Evolutionary conservation across 2,888 invertebrate species (phyloP), one percentile per base, ranked within the genome.

Genomic region (Hyles lineata): DNA sequence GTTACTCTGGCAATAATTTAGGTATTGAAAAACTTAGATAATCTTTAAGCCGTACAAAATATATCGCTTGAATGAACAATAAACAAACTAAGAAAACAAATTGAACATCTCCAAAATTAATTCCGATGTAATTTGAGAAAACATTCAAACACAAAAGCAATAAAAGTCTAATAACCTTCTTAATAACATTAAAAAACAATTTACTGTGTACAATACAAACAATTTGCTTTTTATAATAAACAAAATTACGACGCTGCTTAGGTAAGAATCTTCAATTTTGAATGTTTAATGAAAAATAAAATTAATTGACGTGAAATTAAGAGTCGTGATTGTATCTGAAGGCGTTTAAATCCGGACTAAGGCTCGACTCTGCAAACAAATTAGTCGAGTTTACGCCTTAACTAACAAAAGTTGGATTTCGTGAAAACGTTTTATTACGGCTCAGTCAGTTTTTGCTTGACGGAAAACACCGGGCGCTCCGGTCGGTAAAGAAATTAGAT

Each of bases 241-340:
- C 77, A 79, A 78, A 78, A 83, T 82, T 78, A 81, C 78, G 78
- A 78, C 79, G 79, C 74, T 71, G 70, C 74, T 52, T 79, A 78
- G 77, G 74, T 77, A 77, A 77, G 80, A 77, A 80, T 74, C 76
- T 78, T 78, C 78, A 78, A 75, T 78, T 82, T 82, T 75, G 74
- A 79, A 83, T 79, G 76, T 79, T 78, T 83, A 85, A 86, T 85
- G 77, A 80, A 85, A 87, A 86, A 85, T 85, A 82, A 87, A 89
- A 88, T 83, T 89, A 89, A 90, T 89, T 87, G 87, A 87, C 83
- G 88, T 85, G 82, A 88, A 89, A 89, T 90, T 87, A 87, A 88
- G 84, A 83, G 85, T 81, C 82, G 76, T 81, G 81, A 79, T 82
- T 85, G 85, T 87, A 88, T 88, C 83, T 83, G 79, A 88, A 86